phyloP scores from a whole-genome alignment of 2,797 vertebrate genomes.

The Apogon hyalosoma region DNA sequence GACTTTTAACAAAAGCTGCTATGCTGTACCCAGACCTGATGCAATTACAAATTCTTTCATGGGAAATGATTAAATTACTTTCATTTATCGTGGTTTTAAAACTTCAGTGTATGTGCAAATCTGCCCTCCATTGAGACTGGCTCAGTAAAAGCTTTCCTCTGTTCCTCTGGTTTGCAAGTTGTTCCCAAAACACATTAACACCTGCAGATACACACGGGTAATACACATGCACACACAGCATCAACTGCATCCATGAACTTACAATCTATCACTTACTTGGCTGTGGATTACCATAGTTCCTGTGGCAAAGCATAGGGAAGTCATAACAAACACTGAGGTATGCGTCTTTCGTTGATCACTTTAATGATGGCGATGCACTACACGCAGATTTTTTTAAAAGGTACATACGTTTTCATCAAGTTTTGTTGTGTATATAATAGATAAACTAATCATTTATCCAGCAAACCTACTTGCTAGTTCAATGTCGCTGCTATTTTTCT shows the following conservation, averaged over 20 bases:
- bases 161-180: slow-evolving; percentile 21
- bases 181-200: slow-evolving; percentile 52
- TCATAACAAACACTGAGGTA: slow-evolving; percentile 9
- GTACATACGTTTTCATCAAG: not conserved
- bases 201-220: slow-evolving; percentile 12
- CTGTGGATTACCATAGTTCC: slow-evolving; percentile 58
- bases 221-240: not conserved
- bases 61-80: slow-evolving; percentile 66
- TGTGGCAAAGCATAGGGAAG: slow-evolving; percentile 47
- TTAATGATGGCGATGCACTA: slow-evolving; percentile 23
- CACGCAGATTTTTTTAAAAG: not conserved
- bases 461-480: not conserved
- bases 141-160: slow-evolving; percentile 45
- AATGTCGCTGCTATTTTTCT: not conserved
- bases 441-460: slow-evolving; percentile 14
- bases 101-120: slow-evolving; percentile 55
- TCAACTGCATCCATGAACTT: slow-evolving; percentile 14
- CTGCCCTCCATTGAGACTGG: slow-evolving; percentile 41
- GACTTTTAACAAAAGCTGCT: slow-evolving; percentile 61
- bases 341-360: slow-evolving; percentile 9
- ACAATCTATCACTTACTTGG: slow-evolving; percentile 46
- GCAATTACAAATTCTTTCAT: slow-evolving; percentile 61
- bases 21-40: slow-evolving; percentile 1
- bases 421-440: not conserved
- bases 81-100: slow-evolving; percentile 58